Evolutionary conservation across 2,797 vertebrate species (phyloP).

Genomic region (Potorous gilbertii): DNA sequence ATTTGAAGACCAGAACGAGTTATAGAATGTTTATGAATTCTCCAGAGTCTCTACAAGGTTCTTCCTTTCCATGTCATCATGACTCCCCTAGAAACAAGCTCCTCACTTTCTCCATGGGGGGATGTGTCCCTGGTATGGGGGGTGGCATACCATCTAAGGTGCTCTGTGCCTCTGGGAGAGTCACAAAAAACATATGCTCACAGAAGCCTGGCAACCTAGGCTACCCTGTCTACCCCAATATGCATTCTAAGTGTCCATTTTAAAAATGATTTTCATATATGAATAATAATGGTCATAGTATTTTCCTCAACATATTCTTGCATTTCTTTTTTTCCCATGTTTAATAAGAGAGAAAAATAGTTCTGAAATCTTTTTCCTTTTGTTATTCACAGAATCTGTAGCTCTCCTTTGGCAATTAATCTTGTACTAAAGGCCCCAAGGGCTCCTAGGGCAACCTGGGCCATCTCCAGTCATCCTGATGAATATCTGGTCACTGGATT

Average conservation of each 20-base stretch:
- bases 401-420: slow-evolving; percentile 25
- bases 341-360: slow-evolving; percentile 59
- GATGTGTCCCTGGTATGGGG: neutral
- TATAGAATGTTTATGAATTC: neutral
- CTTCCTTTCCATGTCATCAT: neutral
- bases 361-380: slow-evolving; percentile 3
- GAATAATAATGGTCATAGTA: neutral
- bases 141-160: neutral
- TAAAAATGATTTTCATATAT: neutral
- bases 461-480: too few relatives aligned
- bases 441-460: too few relatives aligned
- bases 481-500: too few relatives aligned
- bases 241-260: neutral
- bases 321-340: slow-evolving; percentile 47
- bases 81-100: neutral
- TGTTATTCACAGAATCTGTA: neutral
- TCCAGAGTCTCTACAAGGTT: neutral
- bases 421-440: too few relatives aligned
- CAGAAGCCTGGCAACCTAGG: neutral
- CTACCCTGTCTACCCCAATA: neutral
- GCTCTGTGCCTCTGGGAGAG: neutral
- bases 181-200: neutral
- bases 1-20: neutral
- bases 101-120: neutral
- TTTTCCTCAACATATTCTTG: slow-evolving; percentile 56